These are phyloP conservation scores for Xenops minutus DNA, from an alignment of 2,797 vertebrate genomes.

Conservation along the genomic window DNA sequence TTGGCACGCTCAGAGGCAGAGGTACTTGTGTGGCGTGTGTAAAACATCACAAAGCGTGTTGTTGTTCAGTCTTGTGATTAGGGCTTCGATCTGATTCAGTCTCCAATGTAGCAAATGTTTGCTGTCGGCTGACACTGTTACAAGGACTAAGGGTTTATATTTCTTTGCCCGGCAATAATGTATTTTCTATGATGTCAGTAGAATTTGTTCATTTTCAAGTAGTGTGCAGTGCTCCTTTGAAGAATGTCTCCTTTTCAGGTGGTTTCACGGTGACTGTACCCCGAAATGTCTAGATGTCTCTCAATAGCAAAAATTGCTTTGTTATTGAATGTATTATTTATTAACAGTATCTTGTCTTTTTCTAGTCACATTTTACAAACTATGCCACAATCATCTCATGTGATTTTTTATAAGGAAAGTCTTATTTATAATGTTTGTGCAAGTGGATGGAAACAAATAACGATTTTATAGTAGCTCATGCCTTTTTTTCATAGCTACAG, in stretches of 20 bases:
- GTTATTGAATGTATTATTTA: constrained; percentile 53
- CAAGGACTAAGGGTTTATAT: constrained; percentile 19
- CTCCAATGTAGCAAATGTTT: constrained; percentile 44
- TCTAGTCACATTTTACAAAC: constrained; percentile 55
- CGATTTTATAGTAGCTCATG: constrained; percentile 53
- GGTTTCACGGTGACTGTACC: constrained; percentile 35
- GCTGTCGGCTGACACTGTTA: constrained; percentile 16
- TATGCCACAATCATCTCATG: constrained; percentile 12
- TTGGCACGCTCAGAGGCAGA: neutral
- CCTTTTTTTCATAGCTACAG: constrained; percentile 42
- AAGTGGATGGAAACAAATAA: constrained; percentile 4
- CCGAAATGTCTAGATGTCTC: constrained; percentile 31
- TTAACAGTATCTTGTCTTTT: constrained; percentile 44
- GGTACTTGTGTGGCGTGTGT: constrained; percentile 22
- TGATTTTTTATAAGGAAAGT: constrained; percentile 63
- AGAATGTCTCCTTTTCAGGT: constrained; percentile 35
- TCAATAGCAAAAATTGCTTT: constrained; percentile 44
- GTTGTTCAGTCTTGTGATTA: constrained; percentile 45
- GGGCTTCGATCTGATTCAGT: neutral
- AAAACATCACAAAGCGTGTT: constrained; percentile 3
- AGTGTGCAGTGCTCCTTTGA: constrained; percentile 13
- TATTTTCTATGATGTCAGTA: constrained; percentile 39
- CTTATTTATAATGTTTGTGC: constrained; percentile 46
- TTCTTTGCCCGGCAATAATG: constrained; percentile 54
- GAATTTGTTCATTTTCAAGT: constrained; percentile 9